phyloP scores from a whole-genome alignment of 2,113 vertebrate species.

The Hucho hucho region DNA sequence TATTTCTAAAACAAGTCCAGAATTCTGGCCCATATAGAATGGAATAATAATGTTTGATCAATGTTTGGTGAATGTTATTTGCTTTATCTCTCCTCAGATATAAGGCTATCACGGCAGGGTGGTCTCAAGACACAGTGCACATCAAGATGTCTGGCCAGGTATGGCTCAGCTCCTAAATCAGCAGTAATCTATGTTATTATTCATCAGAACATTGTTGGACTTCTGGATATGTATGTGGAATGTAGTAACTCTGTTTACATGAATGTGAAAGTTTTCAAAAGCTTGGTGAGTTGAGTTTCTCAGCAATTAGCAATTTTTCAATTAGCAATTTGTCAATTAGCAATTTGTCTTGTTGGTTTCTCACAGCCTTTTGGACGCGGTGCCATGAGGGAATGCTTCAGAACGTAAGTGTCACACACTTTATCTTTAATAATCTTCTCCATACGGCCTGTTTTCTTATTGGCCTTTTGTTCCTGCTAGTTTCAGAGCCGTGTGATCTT shows the following conservation, averaged over 20 bases:
- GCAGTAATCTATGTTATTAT: background rate
- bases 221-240: background rate
- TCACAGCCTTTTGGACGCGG: slow-evolving; percentile 92
- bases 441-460: slow-evolving; percentile 9
- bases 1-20: too few relatives aligned
- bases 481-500: background rate
- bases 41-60: background rate
- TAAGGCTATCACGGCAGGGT: slow-evolving; percentile 87
- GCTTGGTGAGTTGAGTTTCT: background rate
- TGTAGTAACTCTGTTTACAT: background rate
- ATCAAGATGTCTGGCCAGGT: slow-evolving; percentile 96
- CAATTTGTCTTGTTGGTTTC: slow-evolving; percentile 16
- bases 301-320: too few relatives aligned
- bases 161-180: slow-evolving; percentile 3
- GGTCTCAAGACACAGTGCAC: slow-evolving; percentile 88
- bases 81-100: slow-evolving; percentile 74
- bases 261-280: background rate
- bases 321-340: too few relatives aligned
- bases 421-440: background rate
- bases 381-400: slow-evolving; percentile 96
- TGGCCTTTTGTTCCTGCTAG: slow-evolving; percentile 20
- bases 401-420: slow-evolving; percentile 82
- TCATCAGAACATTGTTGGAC: background rate
- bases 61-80: background rate
- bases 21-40: too few relatives aligned